Evolutionary conservation across 2,797 vertebrate species (phyloP).

Genomic region (Coregonus sp.): DNA sequence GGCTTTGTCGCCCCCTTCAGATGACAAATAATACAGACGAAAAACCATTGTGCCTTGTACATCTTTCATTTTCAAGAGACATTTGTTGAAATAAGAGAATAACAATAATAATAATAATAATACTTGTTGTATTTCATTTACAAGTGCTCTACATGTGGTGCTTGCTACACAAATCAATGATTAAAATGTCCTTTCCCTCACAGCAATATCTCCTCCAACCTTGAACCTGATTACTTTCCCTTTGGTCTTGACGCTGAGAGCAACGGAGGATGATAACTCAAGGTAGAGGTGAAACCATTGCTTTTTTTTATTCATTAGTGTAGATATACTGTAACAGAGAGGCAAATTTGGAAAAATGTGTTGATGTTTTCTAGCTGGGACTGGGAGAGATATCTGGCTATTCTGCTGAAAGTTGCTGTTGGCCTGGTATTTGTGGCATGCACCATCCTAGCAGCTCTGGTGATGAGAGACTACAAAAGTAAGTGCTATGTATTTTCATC

Average conservation of each 20-base stretch:
- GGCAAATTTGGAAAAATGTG: background rate
- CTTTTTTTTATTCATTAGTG: background rate
- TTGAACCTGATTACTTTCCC: background rate
- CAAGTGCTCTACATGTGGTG: background rate
- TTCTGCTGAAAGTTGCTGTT: background rate
- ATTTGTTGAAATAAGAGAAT: background rate
- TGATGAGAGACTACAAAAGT: background rate
- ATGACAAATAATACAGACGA: background rate
- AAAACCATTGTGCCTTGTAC: background rate
- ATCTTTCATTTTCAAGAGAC: background rate
- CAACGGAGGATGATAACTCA: background rate
- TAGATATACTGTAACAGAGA: background rate
- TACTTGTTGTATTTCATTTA: no score
- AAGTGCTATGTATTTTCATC: no score
- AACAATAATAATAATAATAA: no score
- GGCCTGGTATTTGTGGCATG: background rate
- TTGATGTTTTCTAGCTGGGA: background rate
- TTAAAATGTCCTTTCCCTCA: background rate
- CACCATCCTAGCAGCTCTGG: background rate
- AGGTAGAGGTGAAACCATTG: background rate
- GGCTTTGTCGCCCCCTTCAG: background rate
- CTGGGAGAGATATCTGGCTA: background rate
- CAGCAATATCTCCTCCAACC: background rate
- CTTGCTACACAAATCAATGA: background rate
- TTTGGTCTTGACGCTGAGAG: constrained; percentile 1